A percentile compares a stretch with the other conserved stretches of the same genome.
Evolutionary conservation across 2,888 invertebrate species (phyloP).

Genomic region (Tricholauxania praeusta): DNA sequence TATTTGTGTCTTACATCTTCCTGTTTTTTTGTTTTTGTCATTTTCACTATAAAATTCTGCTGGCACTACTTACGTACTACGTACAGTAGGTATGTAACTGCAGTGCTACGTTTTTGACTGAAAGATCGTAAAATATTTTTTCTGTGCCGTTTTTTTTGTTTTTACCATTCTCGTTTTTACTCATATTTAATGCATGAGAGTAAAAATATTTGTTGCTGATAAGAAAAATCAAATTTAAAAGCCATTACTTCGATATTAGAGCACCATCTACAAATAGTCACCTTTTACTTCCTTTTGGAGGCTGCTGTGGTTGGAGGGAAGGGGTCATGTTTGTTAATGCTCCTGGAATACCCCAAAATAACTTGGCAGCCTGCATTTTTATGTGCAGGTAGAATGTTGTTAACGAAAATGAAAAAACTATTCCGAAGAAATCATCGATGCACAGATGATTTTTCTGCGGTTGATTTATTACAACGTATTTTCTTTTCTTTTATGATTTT

Average conservation of each 20-base stretch:
- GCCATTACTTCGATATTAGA: constrained; percentile 43
- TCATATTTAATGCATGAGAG: constrained; percentile 58
- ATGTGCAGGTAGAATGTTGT: too few relatives aligned
- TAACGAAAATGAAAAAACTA: too few relatives aligned
- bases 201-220: constrained; percentile 47
- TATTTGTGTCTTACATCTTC: not conserved
- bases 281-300: not conserved
- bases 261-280: constrained; percentile 18
- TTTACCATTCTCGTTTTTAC: constrained; percentile 44
- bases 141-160: not conserved
- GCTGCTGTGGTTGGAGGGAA: too few relatives aligned
- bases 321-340: too few relatives aligned
- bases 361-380: too few relatives aligned
- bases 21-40: not conserved
- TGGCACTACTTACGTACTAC: not conserved
- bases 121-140: not conserved
- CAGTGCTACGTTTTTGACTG: not conserved
- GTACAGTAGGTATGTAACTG: not conserved
- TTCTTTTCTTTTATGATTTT: too few relatives aligned
- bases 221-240: constrained; percentile 64
- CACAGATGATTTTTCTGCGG: too few relatives aligned
- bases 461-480: too few relatives aligned
- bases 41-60: not conserved
- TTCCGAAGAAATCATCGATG: too few relatives aligned
- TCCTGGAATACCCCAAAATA: too few relatives aligned